These are phyloP conservation scores for Heliconius ismenius DNA, from an alignment of 2,888 invertebrate species.

Conservation along the genomic window DNA sequence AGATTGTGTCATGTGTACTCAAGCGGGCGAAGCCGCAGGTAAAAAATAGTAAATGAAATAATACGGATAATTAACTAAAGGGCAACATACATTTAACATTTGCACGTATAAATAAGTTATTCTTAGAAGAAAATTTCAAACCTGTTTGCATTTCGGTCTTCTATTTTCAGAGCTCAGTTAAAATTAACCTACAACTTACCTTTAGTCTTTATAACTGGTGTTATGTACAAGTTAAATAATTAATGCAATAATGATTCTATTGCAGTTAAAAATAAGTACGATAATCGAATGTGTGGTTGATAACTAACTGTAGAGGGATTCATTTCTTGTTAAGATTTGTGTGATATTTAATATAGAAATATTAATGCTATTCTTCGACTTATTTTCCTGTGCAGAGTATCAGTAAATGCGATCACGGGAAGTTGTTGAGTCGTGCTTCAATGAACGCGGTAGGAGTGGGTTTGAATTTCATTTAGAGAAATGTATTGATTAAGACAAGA, in stretches of 20 bases:
- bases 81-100: not conserved
- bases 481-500: not conserved
- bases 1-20: no score
- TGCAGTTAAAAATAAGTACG: not conserved
- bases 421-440: not conserved
- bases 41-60: not conserved
- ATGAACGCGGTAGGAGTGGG: not conserved
- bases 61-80: not conserved
- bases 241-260: not conserved
- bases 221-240: not conserved
- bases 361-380: not conserved
- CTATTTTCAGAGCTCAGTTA: constrained; percentile 11
- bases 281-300: not conserved
- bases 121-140: constrained; percentile 3
- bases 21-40: no score
- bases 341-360: constrained; percentile 15
- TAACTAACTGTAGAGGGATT: constrained; percentile 3
- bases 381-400: not conserved
- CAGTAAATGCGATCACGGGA: not conserved
- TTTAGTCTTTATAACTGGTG: not conserved
- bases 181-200: not conserved
- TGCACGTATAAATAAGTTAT: not conserved
- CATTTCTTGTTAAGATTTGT: constrained; percentile 3
- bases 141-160: constrained; percentile 5
- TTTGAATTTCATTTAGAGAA: not conserved